These are phyloP conservation scores for Exephanes ischioxanthus DNA, from an alignment of 2,888 invertebrate genomes.

Conservation along the genomic window DNA sequence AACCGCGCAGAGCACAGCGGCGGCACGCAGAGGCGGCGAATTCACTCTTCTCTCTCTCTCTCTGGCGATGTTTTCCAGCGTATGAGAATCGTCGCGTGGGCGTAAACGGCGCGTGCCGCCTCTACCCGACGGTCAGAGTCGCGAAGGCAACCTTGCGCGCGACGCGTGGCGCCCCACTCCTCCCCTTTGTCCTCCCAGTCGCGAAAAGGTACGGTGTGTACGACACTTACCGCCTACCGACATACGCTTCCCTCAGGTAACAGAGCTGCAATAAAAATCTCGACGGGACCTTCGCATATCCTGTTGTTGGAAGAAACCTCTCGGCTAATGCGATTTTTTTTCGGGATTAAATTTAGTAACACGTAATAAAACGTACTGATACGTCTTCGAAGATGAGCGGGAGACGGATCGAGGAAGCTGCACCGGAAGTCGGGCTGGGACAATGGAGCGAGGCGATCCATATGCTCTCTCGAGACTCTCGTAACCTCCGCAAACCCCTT, in stretches of 20 bases:
- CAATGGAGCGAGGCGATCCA: constrained; percentile 13
- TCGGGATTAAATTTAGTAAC: no score
- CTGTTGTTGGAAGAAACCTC: no score
- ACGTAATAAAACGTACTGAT: no score
- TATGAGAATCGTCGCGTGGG: constrained; percentile 66
- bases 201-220: constrained; percentile 7
- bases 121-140: constrained; percentile 77
- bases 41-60: constrained; percentile 58
- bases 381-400: neutral
- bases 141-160: constrained; percentile 71
- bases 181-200: constrained; percentile 41
- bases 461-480: constrained; percentile 66
- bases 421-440: neutral
- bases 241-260: constrained; percentile 22
- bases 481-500: constrained; percentile 68
- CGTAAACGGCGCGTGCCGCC: constrained; percentile 74
- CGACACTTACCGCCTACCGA: neutral
- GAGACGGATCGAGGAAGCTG: constrained; percentile 1
- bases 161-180: constrained; percentile 64
- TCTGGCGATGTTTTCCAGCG: constrained; percentile 59
- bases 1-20: constrained; percentile 57
- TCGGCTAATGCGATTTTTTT: no score
- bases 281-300: neutral
- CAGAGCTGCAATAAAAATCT: neutral
- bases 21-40: constrained; percentile 10